Conservation (phyloP, 2,797 vertebrate species). For the Pseudochirops cupreus region DNA sequence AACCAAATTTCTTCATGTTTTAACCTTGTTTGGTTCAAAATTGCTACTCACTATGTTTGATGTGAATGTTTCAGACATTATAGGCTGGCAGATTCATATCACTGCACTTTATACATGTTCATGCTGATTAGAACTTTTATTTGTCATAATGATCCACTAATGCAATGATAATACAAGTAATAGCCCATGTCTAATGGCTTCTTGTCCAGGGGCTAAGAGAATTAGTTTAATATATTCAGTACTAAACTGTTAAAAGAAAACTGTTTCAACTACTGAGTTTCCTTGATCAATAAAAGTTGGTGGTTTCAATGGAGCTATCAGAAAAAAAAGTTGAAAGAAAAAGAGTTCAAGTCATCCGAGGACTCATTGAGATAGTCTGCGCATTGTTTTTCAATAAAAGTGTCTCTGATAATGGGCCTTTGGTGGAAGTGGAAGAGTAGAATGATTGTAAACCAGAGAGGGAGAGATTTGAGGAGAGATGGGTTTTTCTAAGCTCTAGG, state of each 20-base stretch:
- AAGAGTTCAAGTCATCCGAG: conserved; percentile 11
- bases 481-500: background rate
- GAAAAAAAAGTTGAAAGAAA: conserved; percentile 57
- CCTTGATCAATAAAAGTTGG: conserved; percentile 69
- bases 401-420: background rate
- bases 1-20: conserved; percentile 68
- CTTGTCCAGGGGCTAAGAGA: conserved; percentile 81
- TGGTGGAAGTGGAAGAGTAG: background rate
- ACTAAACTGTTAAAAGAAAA: conserved; percentile 77
- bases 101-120: conserved; percentile 81
- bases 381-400: conserved; percentile 1
- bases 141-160: conserved; percentile 85
- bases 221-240: conserved; percentile 81
- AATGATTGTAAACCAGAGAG: background rate
- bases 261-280: conserved; percentile 72
- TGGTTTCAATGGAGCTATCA: conserved; percentile 27
- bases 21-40: conserved; percentile 70
- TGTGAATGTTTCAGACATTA: conserved; percentile 69
- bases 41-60: conserved; percentile 65
- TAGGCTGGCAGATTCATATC: conserved; percentile 69
- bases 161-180: conserved; percentile 85
- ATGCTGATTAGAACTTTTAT: conserved; percentile 83
- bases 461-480: background rate
- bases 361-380: conserved; percentile 50
- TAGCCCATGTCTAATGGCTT: conserved; percentile 85